These are phyloP conservation scores for Alectoris magna DNA, from an alignment of 2,797 vertebrate genomes.

Conservation along the genomic window DNA sequence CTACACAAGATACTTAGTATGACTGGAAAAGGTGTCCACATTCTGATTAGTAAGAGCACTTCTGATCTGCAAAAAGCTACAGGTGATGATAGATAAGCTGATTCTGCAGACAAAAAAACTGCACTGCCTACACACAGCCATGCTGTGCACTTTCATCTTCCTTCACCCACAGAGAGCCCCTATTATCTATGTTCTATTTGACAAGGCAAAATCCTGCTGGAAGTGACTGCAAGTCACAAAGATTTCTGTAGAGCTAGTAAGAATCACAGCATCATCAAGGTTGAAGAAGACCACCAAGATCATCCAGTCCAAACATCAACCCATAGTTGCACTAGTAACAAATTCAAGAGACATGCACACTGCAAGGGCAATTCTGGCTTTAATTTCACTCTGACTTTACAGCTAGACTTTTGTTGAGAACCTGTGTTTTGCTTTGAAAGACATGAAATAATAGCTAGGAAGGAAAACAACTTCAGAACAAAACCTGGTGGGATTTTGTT, in stretches of 20 bases:
- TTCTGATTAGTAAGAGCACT: background rate
- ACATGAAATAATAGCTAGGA: background rate
- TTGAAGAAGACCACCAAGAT: background rate
- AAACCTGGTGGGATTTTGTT: too few relatives aligned
- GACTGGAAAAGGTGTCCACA: background rate
- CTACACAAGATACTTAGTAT: background rate
- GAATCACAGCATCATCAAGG: background rate
- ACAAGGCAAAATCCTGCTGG: background rate
- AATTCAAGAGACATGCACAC: background rate
- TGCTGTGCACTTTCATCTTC: background rate
- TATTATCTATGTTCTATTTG: background rate
- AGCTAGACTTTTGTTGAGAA: background rate
- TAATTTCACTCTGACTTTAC: background rate
- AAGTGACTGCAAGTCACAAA: background rate
- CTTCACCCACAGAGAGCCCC: background rate
- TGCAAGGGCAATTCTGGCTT: background rate
- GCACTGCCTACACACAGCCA: background rate
- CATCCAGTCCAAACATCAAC: background rate
- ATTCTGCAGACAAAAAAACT: background rate
- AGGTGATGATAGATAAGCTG: too few relatives aligned
- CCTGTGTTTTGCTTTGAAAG: background rate
- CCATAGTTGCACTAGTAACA: background rate
- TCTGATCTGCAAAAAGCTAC: background rate
- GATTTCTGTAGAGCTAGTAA: background rate
- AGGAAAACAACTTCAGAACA: background rate